Percentiles rank a stretch among this genome's conserved stretches.
Conservation (phyloP, 2,888 invertebrate species). For the Philereme transversata region DNA sequence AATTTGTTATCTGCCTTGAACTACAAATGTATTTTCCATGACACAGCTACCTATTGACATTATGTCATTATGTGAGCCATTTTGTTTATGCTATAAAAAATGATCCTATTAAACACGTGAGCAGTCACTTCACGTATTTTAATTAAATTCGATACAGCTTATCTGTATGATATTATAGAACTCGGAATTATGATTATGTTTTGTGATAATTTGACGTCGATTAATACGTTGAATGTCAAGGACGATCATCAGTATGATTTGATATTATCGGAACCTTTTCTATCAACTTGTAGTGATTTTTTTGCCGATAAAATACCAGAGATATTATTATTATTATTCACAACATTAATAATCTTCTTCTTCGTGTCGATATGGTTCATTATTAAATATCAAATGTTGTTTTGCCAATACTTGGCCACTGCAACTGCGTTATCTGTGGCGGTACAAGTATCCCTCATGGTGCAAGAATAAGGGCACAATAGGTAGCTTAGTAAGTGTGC, state of each 20-base stretch:
- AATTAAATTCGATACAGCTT: constrained; percentile 13
- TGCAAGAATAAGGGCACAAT: too few relatives aligned
- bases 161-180: constrained; percentile 1
- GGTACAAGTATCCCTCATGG: too few relatives aligned
- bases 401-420: too few relatives aligned
- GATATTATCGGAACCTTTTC: neutral
- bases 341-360: too few relatives aligned
- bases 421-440: too few relatives aligned
- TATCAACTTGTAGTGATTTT: too few relatives aligned
- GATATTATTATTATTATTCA: too few relatives aligned
- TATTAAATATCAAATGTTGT: too few relatives aligned
- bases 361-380: too few relatives aligned
- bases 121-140: constrained; percentile 24
- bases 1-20: constrained; percentile 51
- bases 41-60: constrained; percentile 38
- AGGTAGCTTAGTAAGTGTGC: too few relatives aligned
- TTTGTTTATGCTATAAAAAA: constrained; percentile 38
- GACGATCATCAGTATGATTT: neutral
- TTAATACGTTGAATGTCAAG: neutral
- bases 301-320: too few relatives aligned
- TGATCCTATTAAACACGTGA: constrained; percentile 33
- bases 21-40: constrained; percentile 48
- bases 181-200: constrained; percentile 2
- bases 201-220: neutral
- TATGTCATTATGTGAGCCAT: constrained; percentile 29